A percentile compares a stretch with the other conserved stretches of the same genome.
These are phyloP conservation scores for Trissoscelio sp. DNA, from an alignment of 2,888 invertebrate species.

Conservation along the genomic window DNA sequence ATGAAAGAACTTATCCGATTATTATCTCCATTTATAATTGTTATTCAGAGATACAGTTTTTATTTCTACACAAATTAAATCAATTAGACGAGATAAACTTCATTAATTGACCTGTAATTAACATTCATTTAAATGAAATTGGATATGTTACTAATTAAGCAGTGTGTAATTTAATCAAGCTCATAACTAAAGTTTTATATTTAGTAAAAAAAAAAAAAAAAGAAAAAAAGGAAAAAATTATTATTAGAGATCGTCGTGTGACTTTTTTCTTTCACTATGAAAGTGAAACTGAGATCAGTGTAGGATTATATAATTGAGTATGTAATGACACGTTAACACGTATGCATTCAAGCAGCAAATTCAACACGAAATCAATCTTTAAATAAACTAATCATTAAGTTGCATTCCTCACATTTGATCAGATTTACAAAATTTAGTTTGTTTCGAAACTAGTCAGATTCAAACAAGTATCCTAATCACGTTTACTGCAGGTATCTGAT, in stretches of 20 bases:
- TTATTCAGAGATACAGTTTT: constrained; percentile 24
- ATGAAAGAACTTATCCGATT: constrained; percentile 9
- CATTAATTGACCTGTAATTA: constrained; percentile 36
- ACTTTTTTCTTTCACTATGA: background rate
- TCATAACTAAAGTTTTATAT: constrained; percentile 9
- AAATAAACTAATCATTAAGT: constrained; percentile 56
- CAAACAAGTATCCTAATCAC: constrained; percentile 52
- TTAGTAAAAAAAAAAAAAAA: too few relatives aligned
- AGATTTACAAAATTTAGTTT: constrained; percentile 58
- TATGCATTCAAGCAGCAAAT: constrained; percentile 51
- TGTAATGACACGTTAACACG: constrained; percentile 54
- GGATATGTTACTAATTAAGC: constrained; percentile 31
- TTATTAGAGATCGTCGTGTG: background rate
- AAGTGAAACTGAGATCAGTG: constrained; percentile 33
- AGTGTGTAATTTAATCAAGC: constrained; percentile 13
- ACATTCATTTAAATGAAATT: constrained; percentile 31
- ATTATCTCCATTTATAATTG: constrained; percentile 28
- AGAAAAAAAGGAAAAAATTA: too few relatives aligned
- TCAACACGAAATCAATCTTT: constrained; percentile 41
- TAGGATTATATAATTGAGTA: constrained; percentile 43
- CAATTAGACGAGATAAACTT: constrained; percentile 33
- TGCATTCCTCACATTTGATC: constrained; percentile 47
- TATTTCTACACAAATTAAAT: constrained; percentile 14
- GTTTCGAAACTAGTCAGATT: constrained; percentile 55
- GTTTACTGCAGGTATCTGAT: constrained; percentile 44